Evolutionary conservation across 2,797 vertebrate genomes (phyloP).

Genomic region (Ctenopoma multispine): DNA sequence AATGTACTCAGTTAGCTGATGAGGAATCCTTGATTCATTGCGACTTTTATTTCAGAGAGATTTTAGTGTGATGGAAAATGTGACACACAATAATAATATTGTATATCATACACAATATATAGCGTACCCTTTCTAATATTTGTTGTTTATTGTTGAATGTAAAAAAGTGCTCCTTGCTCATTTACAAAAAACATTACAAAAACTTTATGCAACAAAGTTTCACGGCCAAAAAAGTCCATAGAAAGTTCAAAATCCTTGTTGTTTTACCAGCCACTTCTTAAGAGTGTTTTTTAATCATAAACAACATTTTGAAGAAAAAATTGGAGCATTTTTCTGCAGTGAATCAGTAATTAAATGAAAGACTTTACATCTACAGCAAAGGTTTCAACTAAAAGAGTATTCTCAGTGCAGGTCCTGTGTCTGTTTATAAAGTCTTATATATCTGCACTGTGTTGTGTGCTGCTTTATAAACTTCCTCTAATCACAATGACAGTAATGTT

Average conservation of each 20-base stretch:
- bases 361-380: background rate
- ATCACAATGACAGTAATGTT: conserved; percentile 17
- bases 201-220: conserved; percentile 2
- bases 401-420: conserved; percentile 8
- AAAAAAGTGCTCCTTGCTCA: background rate
- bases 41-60: conserved; percentile 27
- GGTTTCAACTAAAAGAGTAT: conserved; percentile 12
- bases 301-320: background rate
- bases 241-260: conserved; percentile 12
- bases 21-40: conserved; percentile 8
- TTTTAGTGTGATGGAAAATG: background rate
- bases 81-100: no score
- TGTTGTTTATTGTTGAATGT: no score
- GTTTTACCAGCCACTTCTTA: background rate
- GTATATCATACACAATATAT: no score
- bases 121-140: background rate
- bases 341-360: conserved; percentile 2
- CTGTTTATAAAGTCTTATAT: background rate
- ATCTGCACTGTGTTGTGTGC: conserved; percentile 27
- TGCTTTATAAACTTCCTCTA: conserved; percentile 9
- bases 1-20: conserved; percentile 15
- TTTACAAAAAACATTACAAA: no score
- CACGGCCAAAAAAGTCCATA: background rate
- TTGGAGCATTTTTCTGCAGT: no score
- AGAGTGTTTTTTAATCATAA: background rate